These are phyloP conservation scores for Pollenia amentaria DNA, from an alignment of 2,888 invertebrate species.

Conservation along the genomic window DNA sequence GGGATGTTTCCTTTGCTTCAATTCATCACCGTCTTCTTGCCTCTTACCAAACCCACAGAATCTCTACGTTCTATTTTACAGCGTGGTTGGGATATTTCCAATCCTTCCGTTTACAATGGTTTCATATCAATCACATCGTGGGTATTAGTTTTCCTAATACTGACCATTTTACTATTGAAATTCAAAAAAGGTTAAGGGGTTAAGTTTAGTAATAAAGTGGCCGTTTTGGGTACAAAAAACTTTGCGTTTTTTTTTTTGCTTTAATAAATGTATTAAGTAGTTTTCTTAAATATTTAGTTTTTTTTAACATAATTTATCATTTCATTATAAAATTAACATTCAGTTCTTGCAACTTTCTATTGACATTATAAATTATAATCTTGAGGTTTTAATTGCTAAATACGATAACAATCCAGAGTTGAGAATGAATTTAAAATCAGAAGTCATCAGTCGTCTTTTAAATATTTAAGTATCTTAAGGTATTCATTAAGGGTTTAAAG, in stretches of 20 bases:
- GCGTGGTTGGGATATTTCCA: conserved; percentile 91
- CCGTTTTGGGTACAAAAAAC: background rate
- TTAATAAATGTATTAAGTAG: conserved; percentile 24
- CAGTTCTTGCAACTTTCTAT: background rate
- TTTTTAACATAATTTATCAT: background rate
- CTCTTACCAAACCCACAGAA: conserved; percentile 95
- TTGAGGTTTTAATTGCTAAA: background rate
- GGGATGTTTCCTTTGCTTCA: conserved; percentile 92
- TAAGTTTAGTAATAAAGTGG: background rate
- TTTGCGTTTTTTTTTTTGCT: background rate
- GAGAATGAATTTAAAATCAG: background rate
- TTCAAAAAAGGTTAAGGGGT: conserved; percentile 91
- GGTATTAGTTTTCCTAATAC: conserved; percentile 90
- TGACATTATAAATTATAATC: background rate
- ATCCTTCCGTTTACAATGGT: conserved; percentile 91
- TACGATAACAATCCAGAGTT: background rate
- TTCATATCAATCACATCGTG: conserved; percentile 92
- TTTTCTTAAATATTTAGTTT: background rate
- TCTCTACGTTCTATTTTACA: conserved; percentile 93
- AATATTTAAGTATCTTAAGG: background rate
- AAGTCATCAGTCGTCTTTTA: background rate
- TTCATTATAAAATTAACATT: background rate
- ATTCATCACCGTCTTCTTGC: conserved; percentile 90
- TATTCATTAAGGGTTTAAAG: conserved; percentile 12
- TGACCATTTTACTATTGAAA: conserved; percentile 91